A percentile compares a stretch with the other conserved stretches of the same genome.
Evolutionary conservation across 2,797 vertebrate species (phyloP).

Genomic region (Melanotaenia trifasciata): DNA sequence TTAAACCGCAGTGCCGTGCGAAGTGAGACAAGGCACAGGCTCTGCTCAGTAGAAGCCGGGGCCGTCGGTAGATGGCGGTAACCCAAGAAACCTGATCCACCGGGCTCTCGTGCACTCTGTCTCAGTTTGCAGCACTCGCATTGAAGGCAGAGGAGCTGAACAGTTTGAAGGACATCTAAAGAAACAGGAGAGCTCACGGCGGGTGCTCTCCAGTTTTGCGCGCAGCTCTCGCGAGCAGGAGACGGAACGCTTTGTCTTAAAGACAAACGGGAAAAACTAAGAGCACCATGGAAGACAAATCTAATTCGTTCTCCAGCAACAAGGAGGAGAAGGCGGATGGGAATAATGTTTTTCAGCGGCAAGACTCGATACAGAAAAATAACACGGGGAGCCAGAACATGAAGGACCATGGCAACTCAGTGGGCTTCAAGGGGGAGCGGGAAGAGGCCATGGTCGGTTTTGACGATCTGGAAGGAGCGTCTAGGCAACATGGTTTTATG

Average conservation of each 20-base stretch:
- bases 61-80: conserved; percentile 87
- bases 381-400: conserved; percentile 86
- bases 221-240: conserved; percentile 82
- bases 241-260: conserved; percentile 66
- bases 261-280: conserved; percentile 53
- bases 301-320: conserved; percentile 90
- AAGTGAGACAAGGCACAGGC: conserved; percentile 55
- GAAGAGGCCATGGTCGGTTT: conserved; percentile 91
- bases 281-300: conserved; percentile 90
- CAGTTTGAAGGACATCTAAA: conserved; percentile 87
- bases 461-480: conserved; percentile 89
- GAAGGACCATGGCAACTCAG: conserved; percentile 95
- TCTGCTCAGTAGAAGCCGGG: conserved; percentile 65
- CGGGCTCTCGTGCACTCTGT: conserved; percentile 77
- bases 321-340: conserved; percentile 91
- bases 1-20: conserved; percentile 82
- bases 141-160: conserved; percentile 83
- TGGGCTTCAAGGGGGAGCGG: conserved; percentile 92
- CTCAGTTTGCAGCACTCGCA: conserved; percentile 84
- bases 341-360: conserved; percentile 90
- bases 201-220: conserved; percentile 80
- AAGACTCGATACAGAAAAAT: conserved; percentile 88
- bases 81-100: conserved; percentile 85
- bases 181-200: conserved; percentile 82
- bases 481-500: conserved; percentile 92